Conservation (phyloP, 2,113 vertebrate species). For the Spermophilus dauricus region DNA sequence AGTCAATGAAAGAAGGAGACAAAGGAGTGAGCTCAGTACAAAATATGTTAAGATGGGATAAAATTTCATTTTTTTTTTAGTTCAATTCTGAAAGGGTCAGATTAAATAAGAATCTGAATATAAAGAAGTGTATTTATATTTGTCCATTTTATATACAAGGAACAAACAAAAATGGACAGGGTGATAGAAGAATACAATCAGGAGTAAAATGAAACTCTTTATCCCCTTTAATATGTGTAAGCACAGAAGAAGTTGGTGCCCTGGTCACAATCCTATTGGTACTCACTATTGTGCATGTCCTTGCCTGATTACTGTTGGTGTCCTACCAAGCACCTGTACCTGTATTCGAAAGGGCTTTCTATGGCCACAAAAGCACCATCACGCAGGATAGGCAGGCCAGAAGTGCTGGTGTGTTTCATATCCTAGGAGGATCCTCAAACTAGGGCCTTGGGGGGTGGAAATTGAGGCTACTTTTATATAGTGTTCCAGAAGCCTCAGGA, state of each 20-base stretch:
- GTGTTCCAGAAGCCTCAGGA: background rate
- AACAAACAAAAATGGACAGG: background rate
- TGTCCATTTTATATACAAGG: conserved; percentile 15
- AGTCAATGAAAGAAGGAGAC: background rate
- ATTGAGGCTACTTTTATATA: background rate
- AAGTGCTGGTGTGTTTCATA: background rate
- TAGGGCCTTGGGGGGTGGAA: background rate
- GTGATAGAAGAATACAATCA: background rate
- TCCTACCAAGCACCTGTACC: background rate
- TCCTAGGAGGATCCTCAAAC: background rate
- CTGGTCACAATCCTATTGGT: background rate
- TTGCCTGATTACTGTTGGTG: background rate
- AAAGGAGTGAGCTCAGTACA: background rate
- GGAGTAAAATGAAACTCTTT: background rate
- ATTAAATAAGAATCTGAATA: conserved; percentile 11
- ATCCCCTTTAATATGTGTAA: background rate
- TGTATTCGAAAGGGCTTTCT: background rate
- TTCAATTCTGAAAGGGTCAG: conserved; percentile 37
- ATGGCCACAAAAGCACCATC: background rate
- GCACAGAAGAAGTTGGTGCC: background rate
- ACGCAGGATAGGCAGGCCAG: background rate
- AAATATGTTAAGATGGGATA: background rate
- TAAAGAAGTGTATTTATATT: background rate
- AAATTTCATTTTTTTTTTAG: conserved; percentile 20
- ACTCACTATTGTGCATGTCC: background rate